phyloP scores from a whole-genome alignment of 53 echinoderm and acorn worm species.

The Actinopyga echinites region DNA sequence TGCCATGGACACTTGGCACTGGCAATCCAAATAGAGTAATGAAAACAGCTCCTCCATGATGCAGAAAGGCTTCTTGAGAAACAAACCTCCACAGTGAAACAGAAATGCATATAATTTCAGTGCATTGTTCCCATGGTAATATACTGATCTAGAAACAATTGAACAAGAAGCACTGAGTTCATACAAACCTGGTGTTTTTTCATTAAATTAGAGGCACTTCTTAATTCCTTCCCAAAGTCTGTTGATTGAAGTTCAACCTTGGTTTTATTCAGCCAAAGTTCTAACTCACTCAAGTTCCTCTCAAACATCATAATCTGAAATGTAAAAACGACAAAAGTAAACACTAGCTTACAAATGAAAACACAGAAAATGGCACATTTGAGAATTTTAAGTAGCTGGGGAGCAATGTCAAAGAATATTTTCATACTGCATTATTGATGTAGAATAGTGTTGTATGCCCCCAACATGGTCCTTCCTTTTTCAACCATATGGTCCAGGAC shows the following conservation, averaged over 20 bases:
- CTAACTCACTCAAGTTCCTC: constrained; percentile 69
- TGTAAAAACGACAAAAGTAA: background rate
- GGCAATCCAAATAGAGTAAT: too few relatives aligned
- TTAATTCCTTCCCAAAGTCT: constrained; percentile 86
- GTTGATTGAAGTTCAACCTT: constrained; percentile 69
- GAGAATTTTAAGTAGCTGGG: too few relatives aligned
- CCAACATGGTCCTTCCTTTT: too few relatives aligned
- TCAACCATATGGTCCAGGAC: too few relatives aligned
- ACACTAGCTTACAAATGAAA: too few relatives aligned
- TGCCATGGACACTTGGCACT: too few relatives aligned
- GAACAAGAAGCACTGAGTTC: too few relatives aligned
- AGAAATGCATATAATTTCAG: background rate
- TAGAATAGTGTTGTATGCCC: too few relatives aligned
- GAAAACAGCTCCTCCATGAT: too few relatives aligned
- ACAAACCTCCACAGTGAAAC: background rate
- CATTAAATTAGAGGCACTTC: constrained; percentile 68
- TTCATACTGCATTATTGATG: too few relatives aligned
- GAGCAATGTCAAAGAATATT: too few relatives aligned
- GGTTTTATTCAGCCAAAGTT: constrained; percentile 71
- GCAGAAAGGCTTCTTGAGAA: background rate
- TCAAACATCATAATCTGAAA: constrained; percentile 71
- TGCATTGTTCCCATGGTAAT: background rate
- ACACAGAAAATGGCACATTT: too few relatives aligned
- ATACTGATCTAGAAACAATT: background rate
- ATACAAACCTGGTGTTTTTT: constrained; percentile 80